phyloP scores from a whole-genome alignment of 1,140 invertebrate species.

The Acyrthosiphon pisum region DNA sequence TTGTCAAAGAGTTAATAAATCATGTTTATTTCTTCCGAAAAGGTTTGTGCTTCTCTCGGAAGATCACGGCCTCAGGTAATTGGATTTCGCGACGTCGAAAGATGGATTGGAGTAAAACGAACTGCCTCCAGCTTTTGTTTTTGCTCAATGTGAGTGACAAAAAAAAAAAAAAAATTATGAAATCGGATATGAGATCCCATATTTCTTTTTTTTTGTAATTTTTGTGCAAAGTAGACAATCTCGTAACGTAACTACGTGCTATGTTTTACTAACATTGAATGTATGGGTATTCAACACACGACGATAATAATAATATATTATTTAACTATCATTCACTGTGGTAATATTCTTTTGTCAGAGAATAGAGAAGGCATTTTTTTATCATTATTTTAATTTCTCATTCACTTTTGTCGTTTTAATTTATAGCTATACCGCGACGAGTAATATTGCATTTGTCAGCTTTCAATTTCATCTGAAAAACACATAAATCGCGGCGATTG shows the following conservation, averaged over 20 bases:
- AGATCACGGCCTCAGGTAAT: slow-evolving; percentile 51
- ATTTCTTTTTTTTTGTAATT: slow-evolving; percentile 2
- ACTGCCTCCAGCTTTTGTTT: slow-evolving; percentile 42
- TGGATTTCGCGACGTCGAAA: slow-evolving; percentile 55
- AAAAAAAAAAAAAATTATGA: slow-evolving; percentile 31
- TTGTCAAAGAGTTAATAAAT: slow-evolving; percentile 50
- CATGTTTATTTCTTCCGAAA: slow-evolving; percentile 42
- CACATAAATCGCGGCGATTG: not conserved
- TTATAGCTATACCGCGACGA: slow-evolving; percentile 15
- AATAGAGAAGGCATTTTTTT: not conserved
- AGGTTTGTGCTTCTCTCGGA: slow-evolving; percentile 28
- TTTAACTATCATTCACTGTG: not conserved
- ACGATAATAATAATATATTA: not conserved
- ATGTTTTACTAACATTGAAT: not conserved
- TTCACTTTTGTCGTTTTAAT: slow-evolving; percentile 15
- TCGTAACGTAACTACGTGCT: slow-evolving; percentile 29
- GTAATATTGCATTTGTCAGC: slow-evolving; percentile 43
- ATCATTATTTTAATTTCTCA: slow-evolving; percentile 28
- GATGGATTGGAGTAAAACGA: slow-evolving; percentile 49
- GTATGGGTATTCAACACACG: not conserved
- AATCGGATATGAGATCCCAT: slow-evolving; percentile 41
- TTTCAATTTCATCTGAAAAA: slow-evolving; percentile 44
- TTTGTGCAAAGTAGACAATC: slow-evolving; percentile 49
- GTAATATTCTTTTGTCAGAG: slow-evolving; percentile 30
- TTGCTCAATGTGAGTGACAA: slow-evolving; percentile 13